Percentiles rank a stretch among this genome's conserved stretches.
Evolutionary conservation across 2,113 vertebrate genomes (phyloP).

Genomic region (Microtus oregoni): DNA sequence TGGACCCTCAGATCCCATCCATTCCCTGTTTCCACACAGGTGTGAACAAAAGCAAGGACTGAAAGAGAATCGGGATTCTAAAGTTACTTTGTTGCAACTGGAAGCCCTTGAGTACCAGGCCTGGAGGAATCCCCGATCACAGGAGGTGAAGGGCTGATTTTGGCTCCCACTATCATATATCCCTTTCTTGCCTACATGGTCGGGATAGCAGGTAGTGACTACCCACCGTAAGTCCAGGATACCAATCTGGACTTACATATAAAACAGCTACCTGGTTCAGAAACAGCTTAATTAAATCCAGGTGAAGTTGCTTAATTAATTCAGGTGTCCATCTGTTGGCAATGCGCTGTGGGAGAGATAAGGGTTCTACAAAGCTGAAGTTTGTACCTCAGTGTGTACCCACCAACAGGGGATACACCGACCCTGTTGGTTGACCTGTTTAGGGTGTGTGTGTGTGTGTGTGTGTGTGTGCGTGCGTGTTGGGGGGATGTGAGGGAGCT

Average conservation of each 20-base stretch:
- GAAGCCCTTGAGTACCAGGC: not conserved
- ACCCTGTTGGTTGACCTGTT: not conserved
- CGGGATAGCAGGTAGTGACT: not conserved
- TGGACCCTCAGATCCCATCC: not conserved
- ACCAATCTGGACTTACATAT: not conserved
- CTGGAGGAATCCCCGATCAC: not conserved
- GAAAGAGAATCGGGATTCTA: not conserved
- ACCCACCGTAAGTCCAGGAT: not conserved
- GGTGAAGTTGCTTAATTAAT: not conserved
- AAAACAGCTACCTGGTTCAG: not conserved
- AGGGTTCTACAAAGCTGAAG: not conserved
- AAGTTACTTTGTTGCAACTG: not conserved
- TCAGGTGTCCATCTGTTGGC: not conserved
- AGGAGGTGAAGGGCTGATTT: not conserved
- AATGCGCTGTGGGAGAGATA: not conserved
- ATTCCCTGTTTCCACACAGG: not conserved
- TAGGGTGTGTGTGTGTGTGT: no score
- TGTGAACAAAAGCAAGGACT: not conserved
- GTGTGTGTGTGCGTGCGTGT: no score
- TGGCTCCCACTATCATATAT: not conserved
- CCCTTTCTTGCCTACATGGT: not conserved
- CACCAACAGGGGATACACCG: fast-evolving
- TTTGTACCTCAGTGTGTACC: no score
- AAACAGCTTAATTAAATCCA: not conserved
- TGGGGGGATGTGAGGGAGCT: not conserved